These are phyloP conservation scores for Grammomys dolichurus DNA, from an alignment of 2,113 vertebrate genomes.

Conservation along the genomic window DNA sequence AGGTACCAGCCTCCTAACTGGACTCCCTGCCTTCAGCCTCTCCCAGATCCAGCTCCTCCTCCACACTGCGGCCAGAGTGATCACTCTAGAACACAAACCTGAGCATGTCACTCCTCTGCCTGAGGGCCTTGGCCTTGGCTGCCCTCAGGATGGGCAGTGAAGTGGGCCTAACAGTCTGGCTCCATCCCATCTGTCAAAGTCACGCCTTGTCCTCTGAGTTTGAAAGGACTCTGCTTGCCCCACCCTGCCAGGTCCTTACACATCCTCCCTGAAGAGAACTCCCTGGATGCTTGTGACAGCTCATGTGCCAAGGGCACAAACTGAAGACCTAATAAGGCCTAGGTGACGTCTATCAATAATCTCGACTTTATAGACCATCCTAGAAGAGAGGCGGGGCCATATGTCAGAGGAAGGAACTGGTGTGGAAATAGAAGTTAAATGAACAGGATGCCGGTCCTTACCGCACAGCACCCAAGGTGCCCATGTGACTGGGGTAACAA, in stretches of 20 bases:
- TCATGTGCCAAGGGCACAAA: neutral
- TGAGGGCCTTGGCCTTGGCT: neutral
- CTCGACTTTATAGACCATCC: neutral
- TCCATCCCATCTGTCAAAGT: neutral
- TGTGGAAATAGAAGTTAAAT: neutral
- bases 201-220: slow-evolving; percentile 32
- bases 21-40: slow-evolving; percentile 79
- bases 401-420: neutral
- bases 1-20: slow-evolving; percentile 70
- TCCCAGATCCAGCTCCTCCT: slow-evolving; percentile 75
- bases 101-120: slow-evolving; percentile 18
- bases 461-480: neutral
- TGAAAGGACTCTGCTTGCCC: neutral
- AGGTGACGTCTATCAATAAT: neutral
- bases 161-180: neutral
- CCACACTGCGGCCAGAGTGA: slow-evolving; percentile 71
- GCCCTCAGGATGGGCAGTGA: neutral
- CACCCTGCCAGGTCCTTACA: neutral
- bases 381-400: neutral
- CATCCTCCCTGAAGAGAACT: neutral
- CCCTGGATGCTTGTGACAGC: neutral
- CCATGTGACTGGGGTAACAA: neutral
- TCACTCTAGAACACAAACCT: slow-evolving; percentile 76
- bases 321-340: neutral
- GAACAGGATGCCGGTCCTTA: neutral